A percentile compares a stretch with the other conserved stretches of the same genome.
Evolutionary conservation across 2,113 vertebrate genomes (phyloP).

Genomic region (Motacilla alba): DNA sequence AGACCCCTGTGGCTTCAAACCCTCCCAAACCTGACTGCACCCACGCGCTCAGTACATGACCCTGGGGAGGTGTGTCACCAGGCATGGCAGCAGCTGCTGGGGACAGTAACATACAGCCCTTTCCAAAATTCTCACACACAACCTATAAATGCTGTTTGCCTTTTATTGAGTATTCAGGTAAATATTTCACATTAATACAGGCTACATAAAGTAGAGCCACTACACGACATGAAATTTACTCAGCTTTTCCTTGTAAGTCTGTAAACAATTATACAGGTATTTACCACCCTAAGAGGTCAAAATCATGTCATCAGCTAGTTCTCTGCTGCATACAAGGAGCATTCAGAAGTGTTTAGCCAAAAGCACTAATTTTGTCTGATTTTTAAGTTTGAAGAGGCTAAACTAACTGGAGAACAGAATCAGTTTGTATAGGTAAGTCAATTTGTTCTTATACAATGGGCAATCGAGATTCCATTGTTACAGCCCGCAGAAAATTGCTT

Average conservation of each 20-base stretch:
- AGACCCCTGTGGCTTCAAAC: neutral
- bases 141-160: conserved; percentile 77
- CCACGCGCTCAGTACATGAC: rapidly evolving
- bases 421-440: conserved; percentile 84
- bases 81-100: neutral
- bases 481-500: conserved; percentile 83
- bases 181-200: conserved; percentile 99
- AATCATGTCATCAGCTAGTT: conserved; percentile 90
- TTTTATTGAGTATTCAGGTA: conserved; percentile 99
- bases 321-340: conserved; percentile 88
- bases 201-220: conserved; percentile 98
- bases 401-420: conserved; percentile 91
- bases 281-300: conserved; percentile 92
- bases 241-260: conserved; percentile 90
- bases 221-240: conserved; percentile 87
- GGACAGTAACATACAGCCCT: neutral
- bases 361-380: conserved; percentile 83
- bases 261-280: conserved; percentile 99
- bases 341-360: conserved; percentile 88
- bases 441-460: conserved; percentile 85
- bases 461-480: conserved; percentile 77
- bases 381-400: conserved; percentile 90
- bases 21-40: neutral
- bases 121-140: conserved; percentile 75
- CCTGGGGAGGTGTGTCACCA: neutral